These are phyloP conservation scores for Manacus vitellinus DNA, from an alignment of 2,113 vertebrate species.

Conservation along the genomic window DNA sequence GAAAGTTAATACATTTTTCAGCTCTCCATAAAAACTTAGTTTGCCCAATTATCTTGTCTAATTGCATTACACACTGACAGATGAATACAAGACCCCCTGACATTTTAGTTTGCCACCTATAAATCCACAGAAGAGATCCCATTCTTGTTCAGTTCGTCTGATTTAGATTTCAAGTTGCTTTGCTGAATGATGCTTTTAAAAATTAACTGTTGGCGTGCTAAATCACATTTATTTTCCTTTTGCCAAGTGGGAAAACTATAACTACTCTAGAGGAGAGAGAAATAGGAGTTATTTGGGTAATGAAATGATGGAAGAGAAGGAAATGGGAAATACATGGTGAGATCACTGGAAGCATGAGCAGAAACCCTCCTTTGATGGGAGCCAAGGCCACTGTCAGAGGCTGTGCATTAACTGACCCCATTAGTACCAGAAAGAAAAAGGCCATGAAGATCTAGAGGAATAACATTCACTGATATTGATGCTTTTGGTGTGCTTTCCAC, in stretches of 20 bases:
- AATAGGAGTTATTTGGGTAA: background rate
- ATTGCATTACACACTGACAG: constrained; percentile 75
- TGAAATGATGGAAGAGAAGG: background rate
- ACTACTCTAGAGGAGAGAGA: background rate
- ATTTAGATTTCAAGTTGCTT: constrained; percentile 9
- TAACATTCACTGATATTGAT: accelerated
- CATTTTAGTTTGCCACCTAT: constrained; percentile 57
- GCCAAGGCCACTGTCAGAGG: accelerated
- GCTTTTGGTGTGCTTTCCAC: background rate
- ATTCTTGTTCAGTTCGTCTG: constrained; percentile 17
- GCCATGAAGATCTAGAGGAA: background rate
- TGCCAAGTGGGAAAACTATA: background rate
- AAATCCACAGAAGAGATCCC: constrained; percentile 7
- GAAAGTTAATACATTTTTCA: constrained; percentile 60
- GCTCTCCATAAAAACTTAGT: constrained; percentile 19
- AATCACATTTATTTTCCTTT: background rate
- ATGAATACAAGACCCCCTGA: constrained; percentile 56
- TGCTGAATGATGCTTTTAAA: background rate
- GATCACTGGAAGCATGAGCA: background rate
- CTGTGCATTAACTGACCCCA: background rate
- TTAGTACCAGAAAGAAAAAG: background rate
- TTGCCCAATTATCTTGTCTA: constrained; percentile 73
- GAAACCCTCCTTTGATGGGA: background rate
- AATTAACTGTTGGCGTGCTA: constrained; percentile 34
- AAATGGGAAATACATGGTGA: accelerated